Evolutionary conservation across 2,797 vertebrate genomes (phyloP).

Genomic region (Calcarius lapponicus): DNA sequence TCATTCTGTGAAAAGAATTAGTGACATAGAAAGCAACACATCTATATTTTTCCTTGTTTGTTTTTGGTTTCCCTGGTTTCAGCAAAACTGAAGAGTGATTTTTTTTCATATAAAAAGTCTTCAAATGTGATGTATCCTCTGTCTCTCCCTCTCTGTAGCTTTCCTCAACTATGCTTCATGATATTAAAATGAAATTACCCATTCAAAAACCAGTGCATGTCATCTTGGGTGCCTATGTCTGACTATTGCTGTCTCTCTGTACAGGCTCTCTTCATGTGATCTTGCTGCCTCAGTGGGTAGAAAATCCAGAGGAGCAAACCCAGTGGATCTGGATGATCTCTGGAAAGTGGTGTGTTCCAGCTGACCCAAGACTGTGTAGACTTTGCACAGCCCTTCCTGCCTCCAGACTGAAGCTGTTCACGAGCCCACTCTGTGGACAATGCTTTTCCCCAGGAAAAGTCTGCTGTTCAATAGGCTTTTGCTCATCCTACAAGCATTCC

Average conservation of each 20-base stretch:
- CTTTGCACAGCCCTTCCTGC: background rate
- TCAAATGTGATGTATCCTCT: background rate
- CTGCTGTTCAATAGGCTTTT: background rate
- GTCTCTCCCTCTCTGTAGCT: background rate
- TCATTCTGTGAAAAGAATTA: background rate
- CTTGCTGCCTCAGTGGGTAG: background rate
- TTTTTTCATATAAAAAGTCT: background rate
- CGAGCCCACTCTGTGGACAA: rapidly evolving
- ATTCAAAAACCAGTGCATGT: background rate
- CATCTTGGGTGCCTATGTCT: background rate
- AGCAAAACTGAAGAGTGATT: background rate
- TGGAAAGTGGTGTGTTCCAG: background rate
- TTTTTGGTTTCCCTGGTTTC: background rate
- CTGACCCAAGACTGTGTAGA: background rate
- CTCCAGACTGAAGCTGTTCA: background rate
- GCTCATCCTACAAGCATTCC: background rate
- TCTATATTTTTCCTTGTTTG: background rate
- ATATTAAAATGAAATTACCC: background rate
- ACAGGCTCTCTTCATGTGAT: background rate
- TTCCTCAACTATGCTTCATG: background rate
- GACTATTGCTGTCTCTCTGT: background rate
- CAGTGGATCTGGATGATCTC: background rate
- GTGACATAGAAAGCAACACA: background rate
- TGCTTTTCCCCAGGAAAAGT: background rate
- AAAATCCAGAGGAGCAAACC: background rate